Evolutionary conservation across 1,140 invertebrate species (phyloP).

Genomic region (Trichonephila clavata): DNA sequence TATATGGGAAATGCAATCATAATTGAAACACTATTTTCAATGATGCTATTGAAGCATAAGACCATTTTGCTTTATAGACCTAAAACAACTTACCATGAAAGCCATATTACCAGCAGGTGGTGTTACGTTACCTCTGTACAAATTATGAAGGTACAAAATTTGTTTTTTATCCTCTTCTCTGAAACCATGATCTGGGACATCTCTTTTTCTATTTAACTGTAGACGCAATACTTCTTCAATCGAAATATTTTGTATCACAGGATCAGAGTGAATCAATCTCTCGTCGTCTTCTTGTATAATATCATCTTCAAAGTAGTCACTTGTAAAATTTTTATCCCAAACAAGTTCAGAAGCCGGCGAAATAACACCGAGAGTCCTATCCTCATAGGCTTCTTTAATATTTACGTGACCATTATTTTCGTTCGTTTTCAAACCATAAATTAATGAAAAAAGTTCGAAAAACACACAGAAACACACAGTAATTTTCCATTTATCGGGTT

Average conservation of each 20-base stretch:
- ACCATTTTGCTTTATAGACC: too few species aligned
- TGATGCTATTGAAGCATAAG: too few species aligned
- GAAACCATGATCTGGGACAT: not conserved
- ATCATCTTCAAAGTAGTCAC: not conserved
- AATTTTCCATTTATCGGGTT: slow-evolving; percentile 41
- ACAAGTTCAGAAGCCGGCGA: not conserved
- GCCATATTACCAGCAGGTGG: slow-evolving; percentile 39
- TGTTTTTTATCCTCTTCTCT: not conserved
- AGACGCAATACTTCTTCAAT: not conserved
- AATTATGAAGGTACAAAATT: slow-evolving; percentile 39
- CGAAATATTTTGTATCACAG: not conserved
- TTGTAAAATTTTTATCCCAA: not conserved
- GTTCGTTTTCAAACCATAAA: not conserved
- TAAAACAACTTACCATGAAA: not conserved
- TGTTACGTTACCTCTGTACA: slow-evolving; percentile 43
- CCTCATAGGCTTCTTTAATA: not conserved
- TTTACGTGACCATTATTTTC: not conserved
- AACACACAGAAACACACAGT: not conserved
- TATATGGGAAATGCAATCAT: too few species aligned
- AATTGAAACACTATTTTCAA: too few species aligned
- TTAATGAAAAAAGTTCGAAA: not conserved
- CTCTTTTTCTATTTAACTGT: not conserved
- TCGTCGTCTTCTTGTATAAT: not conserved
- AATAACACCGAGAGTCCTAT: not conserved
- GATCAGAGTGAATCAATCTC: not conserved